Conservation (phyloP, 2,113 vertebrate species). For the Pseudopodoces humilis region DNA sequence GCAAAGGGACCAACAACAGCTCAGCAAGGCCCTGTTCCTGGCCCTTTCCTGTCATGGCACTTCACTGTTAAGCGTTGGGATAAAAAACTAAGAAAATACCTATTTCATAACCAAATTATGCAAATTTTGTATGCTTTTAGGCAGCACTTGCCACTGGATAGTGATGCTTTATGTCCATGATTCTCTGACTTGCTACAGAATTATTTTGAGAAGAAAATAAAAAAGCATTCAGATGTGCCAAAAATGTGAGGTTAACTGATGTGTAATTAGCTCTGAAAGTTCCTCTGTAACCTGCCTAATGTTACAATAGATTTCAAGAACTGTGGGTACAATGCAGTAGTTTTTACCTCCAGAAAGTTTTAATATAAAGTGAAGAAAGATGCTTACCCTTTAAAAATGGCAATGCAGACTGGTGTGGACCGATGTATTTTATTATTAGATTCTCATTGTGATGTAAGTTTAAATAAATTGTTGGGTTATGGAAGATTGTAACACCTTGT, state of each 20-base stretch:
- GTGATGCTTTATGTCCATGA: constrained; percentile 45
- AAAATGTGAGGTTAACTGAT: constrained; percentile 58
- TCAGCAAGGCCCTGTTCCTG: background rate
- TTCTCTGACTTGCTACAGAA: constrained; percentile 46
- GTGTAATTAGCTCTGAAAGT: constrained; percentile 41
- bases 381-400: constrained; percentile 60
- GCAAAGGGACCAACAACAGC: background rate
- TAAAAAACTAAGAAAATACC: constrained; percentile 11
- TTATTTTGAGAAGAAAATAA: constrained; percentile 40
- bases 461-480: constrained; percentile 77
- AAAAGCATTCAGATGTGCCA: constrained; percentile 63
- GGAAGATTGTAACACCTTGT: constrained; percentile 47
- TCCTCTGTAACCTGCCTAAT: constrained; percentile 52
- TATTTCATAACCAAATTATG: constrained; percentile 63
- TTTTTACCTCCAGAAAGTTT: constrained; percentile 55
- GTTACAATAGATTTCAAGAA: constrained; percentile 34
- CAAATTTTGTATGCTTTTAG: constrained; percentile 55
- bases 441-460: constrained; percentile 74
- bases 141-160: constrained; percentile 44
- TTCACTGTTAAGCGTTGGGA: background rate
- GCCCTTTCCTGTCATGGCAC: background rate
- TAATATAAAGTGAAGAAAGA: constrained; percentile 66
- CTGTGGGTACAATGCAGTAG: constrained; percentile 45
- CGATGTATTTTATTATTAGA: constrained; percentile 70
- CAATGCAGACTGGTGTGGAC: constrained; percentile 61